Conservation (phyloP, 1,140 invertebrate species). For the Anagrus nilaparvatae region DNA sequence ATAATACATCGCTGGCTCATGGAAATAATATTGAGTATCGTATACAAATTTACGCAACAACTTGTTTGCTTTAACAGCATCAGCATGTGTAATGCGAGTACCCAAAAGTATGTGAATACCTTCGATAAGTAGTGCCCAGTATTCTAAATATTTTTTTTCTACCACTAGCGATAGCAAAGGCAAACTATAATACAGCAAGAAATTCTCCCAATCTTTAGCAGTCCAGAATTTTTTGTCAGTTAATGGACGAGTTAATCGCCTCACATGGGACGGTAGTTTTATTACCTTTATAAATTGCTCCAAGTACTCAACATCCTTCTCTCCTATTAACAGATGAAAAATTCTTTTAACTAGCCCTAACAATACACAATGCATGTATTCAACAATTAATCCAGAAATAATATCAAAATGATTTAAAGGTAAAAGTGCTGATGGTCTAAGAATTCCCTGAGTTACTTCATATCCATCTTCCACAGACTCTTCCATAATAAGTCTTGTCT, state of each 20-base stretch:
- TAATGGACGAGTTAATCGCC: neutral
- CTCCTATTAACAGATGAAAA: neutral
- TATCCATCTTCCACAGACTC: neutral
- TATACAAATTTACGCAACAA: neutral
- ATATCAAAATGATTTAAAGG: neutral
- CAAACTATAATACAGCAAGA: neutral
- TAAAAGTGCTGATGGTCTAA: neutral
- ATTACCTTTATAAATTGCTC: neutral
- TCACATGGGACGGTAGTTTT: neutral
- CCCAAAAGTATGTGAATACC: neutral
- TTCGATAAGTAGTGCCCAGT: neutral
- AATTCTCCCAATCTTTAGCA: constrained; percentile 2
- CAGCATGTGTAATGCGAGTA: neutral
- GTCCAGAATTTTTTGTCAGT: neutral
- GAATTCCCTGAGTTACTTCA: neutral
- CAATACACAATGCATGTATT: neutral
- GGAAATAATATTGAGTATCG: neutral
- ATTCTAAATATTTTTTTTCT: neutral
- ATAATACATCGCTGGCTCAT: neutral
- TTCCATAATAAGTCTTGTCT: too few species aligned
- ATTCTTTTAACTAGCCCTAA: neutral
- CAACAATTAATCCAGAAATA: neutral
- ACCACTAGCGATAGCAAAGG: neutral
- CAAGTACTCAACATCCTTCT: neutral
- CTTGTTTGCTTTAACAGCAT: neutral